Evolutionary conservation across 2,113 vertebrate genomes (phyloP).

Genomic region (Menidia beryllina): DNA sequence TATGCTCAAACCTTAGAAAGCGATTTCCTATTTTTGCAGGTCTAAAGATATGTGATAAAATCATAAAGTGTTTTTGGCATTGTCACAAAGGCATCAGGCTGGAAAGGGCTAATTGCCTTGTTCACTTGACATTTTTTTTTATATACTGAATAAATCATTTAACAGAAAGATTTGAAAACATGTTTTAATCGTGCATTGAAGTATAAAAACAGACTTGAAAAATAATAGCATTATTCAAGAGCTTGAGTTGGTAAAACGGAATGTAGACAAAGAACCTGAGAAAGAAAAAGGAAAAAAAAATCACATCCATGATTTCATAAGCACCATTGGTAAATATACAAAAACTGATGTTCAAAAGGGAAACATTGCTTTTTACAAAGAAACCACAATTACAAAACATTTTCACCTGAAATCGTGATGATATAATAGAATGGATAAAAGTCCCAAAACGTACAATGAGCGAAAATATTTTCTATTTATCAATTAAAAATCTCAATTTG

Average conservation of each 20-base stretch:
- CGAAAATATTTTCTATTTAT: neutral
- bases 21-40: no score
- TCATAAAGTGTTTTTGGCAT: no score
- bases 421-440: slow-evolving; percentile 14
- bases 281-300: slow-evolving; percentile 74
- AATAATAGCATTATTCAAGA: slow-evolving; percentile 50
- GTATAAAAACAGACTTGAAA: slow-evolving; percentile 59
- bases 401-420: slow-evolving; percentile 2
- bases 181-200: slow-evolving; percentile 72
- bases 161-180: slow-evolving; percentile 45
- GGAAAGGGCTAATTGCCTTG: no score
- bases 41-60: no score
- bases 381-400: neutral
- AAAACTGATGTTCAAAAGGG: neutral
- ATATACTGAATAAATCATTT: neutral
- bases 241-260: slow-evolving; percentile 35
- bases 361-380: neutral
- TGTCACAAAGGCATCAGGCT: no score
- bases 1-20: no score
- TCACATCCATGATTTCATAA: slow-evolving; percentile 39
- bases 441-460: slow-evolving; percentile 16
- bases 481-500: slow-evolving; percentile 42
- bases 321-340: slow-evolving; percentile 53
- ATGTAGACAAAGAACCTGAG: slow-evolving; percentile 77
- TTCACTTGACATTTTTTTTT: neutral